Conservation (phyloP, 1,140 invertebrate species). For the Lithobius niger region DNA sequence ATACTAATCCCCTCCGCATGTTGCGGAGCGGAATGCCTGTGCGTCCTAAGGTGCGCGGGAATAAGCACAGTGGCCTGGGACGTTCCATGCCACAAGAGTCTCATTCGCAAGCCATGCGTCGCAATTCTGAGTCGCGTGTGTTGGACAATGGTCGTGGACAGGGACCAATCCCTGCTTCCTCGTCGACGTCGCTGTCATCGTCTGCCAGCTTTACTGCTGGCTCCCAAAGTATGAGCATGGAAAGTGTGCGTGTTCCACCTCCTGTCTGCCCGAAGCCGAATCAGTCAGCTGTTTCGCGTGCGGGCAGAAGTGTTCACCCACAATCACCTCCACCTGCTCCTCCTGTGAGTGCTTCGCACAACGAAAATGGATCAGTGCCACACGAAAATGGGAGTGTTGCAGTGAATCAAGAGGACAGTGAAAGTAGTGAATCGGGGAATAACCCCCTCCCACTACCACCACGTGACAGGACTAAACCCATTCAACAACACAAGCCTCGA, state of each 20-base stretch:
- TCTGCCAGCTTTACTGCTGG: slow-evolving; percentile 5
- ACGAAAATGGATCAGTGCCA: too few relatives aligned
- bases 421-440: slow-evolving; percentile 26
- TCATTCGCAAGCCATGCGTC: background rate
- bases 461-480: slow-evolving; percentile 54
- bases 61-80: slow-evolving; percentile 34
- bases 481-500: slow-evolving; percentile 48
- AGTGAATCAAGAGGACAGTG: too few relatives aligned
- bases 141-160: slow-evolving; percentile 1
- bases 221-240: background rate
- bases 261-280: background rate
- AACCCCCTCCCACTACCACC: slow-evolving; percentile 73
- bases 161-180: too few relatives aligned
- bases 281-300: too few relatives aligned
- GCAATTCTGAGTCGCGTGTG: background rate
- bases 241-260: background rate
- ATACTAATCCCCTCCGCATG: slow-evolving; percentile 56
- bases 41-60: slow-evolving; percentile 42
- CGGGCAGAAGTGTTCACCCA: too few relatives aligned
- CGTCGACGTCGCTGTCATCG: slow-evolving; percentile 21
- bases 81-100: slow-evolving; percentile 11
- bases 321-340: too few relatives aligned
- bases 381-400: background rate
- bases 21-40: slow-evolving; percentile 49
- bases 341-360: too few relatives aligned